phyloP scores from a whole-genome alignment of 1,140 invertebrate species.

The Hypothenemus hampei region DNA sequence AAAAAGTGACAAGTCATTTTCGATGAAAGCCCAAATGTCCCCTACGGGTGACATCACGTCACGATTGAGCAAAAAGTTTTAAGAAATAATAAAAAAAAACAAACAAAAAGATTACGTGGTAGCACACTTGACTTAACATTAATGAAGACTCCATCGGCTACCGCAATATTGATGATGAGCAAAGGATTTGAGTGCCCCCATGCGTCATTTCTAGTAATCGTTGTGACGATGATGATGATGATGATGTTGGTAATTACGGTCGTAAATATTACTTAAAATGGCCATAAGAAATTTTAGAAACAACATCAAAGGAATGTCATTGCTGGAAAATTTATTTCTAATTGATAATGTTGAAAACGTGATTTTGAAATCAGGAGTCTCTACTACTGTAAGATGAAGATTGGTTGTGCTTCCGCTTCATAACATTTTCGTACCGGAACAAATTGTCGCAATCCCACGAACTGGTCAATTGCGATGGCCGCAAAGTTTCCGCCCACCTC shows the following conservation, averaged over 20 bases:
- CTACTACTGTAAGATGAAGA: too few species aligned
- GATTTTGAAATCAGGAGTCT: too few species aligned
- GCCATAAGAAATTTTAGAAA: too few species aligned
- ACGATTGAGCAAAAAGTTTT: slow-evolving; percentile 6
- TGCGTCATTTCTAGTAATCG: too few species aligned
- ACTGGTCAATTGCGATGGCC: slow-evolving; percentile 16
- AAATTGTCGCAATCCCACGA: slow-evolving; percentile 20
- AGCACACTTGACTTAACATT: slow-evolving; percentile 22
- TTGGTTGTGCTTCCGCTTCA: too few species aligned
- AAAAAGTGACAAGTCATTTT: slow-evolving; percentile 13
- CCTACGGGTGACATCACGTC: slow-evolving; percentile 13
- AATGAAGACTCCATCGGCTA: slow-evolving; percentile 21
- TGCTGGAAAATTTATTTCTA: too few species aligned
- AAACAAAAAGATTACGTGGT: slow-evolving; percentile 10
- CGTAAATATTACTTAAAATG: too few species aligned
- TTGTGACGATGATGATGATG: too few species aligned
- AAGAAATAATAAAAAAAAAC: slow-evolving; percentile 11
- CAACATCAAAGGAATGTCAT: too few species aligned
- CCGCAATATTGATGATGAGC: slow-evolving; percentile 9
- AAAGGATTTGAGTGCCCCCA: too few species aligned
- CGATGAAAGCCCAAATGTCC: slow-evolving; percentile 7
- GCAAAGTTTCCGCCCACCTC: slow-evolving; percentile 15
- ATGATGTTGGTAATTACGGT: too few species aligned
- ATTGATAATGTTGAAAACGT: too few species aligned
- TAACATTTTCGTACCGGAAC: slow-evolving; percentile 15